These are phyloP conservation scores for Dryobota labecula DNA, from an alignment of 2,888 invertebrate genomes.

Conservation along the genomic window DNA sequence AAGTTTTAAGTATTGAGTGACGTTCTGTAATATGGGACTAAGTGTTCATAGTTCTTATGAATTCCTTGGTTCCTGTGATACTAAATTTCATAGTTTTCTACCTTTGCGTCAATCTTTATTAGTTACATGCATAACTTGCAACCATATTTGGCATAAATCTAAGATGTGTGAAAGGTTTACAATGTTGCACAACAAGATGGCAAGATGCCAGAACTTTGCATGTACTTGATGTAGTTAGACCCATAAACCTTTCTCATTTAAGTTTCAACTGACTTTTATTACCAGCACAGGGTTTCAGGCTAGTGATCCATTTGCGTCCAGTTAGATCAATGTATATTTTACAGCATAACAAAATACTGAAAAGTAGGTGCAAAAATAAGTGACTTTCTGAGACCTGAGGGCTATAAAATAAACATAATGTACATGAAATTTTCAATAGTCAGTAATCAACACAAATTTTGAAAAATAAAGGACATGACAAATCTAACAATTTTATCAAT, in stretches of 20 bases:
- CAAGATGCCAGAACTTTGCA: conserved; percentile 36
- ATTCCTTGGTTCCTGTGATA: background rate
- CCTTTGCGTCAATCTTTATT: too few relatives aligned
- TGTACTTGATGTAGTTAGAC: background rate
- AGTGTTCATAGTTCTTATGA: background rate
- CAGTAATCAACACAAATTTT: too few relatives aligned
- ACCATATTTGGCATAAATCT: conserved; percentile 30
- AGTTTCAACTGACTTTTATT: conserved; percentile 6
- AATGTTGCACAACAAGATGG: conserved; percentile 42
- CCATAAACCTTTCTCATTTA: conserved; percentile 18
- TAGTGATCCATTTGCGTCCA: background rate
- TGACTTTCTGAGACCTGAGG: background rate
- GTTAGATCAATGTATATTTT: background rate
- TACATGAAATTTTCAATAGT: background rate
- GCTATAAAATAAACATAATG: background rate
- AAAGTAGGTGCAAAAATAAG: background rate
- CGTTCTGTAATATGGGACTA: too few relatives aligned
- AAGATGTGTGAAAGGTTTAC: conserved; percentile 22
- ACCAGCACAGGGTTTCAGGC: background rate
- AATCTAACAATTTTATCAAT: background rate
- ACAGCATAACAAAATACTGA: background rate
- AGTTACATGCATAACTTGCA: background rate
- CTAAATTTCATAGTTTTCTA: background rate
- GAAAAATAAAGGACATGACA: background rate
- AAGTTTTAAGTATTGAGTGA: too few relatives aligned